Percentiles rank a stretch among this genome's conserved stretches.
Conservation (phyloP, 2,888 invertebrate species). For the Drosophila pseudotakahashii region DNA sequence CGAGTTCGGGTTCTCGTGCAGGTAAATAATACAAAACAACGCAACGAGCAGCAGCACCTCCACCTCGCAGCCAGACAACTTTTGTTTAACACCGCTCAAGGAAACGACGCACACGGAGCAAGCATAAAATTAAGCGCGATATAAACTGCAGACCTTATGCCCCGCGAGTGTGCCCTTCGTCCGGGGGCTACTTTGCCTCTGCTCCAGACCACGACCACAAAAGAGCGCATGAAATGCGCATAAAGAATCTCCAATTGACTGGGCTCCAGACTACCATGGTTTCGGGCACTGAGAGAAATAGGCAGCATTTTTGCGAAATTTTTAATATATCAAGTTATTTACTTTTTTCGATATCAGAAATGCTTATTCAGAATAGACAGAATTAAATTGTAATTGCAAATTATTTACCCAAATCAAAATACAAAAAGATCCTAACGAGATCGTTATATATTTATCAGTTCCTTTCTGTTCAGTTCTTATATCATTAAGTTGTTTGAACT, state of each 20-base stretch:
- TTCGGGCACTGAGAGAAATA: not conserved
- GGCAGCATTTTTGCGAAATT: not conserved
- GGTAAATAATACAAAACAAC: slow-evolving; percentile 20
- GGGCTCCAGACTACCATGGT: slow-evolving; percentile 14
- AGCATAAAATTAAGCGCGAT: slow-evolving; percentile 40
- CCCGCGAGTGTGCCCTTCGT: slow-evolving; percentile 61
- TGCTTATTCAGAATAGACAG: too few relatives aligned
- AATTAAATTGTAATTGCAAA: too few relatives aligned
- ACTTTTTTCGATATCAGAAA: too few relatives aligned
- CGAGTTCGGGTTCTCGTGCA: slow-evolving; percentile 29
- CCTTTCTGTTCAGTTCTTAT: too few relatives aligned
- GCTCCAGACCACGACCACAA: slow-evolving; percentile 30
- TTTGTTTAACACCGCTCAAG: slow-evolving; percentile 64
- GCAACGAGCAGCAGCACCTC: slow-evolving; percentile 15
- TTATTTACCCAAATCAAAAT: too few relatives aligned
- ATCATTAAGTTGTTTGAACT: too few relatives aligned
- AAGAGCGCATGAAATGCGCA: slow-evolving; percentile 58
- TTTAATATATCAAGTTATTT: too few relatives aligned
- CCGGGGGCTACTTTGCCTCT: slow-evolving; percentile 7
- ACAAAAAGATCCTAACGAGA: too few relatives aligned
- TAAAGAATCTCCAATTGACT: slow-evolving; percentile 75
- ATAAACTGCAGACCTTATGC: slow-evolving; percentile 73
- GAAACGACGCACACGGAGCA: slow-evolving; percentile 51
- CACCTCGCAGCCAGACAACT: slow-evolving; percentile 39
- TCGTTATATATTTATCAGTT: too few relatives aligned